Percentiles rank a stretch among this genome's conserved stretches.
Conservation (phyloP, 1,140 invertebrate genomes). For the Lineus longissimus region DNA sequence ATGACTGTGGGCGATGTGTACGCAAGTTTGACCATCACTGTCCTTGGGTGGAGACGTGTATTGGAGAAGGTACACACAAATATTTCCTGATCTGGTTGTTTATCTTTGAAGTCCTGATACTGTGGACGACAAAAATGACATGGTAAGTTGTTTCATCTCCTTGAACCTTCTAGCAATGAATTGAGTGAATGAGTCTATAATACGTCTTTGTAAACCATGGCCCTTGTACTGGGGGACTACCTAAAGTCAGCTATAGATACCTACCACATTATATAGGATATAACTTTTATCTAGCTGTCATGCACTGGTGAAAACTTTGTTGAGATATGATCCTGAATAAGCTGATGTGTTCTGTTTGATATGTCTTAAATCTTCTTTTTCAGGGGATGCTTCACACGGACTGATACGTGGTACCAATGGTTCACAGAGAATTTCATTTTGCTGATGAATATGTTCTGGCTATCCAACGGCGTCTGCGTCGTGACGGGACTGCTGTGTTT, state of each 20-base stretch:
- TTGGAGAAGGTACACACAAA: constrained; percentile 52
- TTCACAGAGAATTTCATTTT: constrained; percentile 36
- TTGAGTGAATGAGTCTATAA: not conserved
- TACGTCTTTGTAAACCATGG: not conserved
- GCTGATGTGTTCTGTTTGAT: too few relatives aligned
- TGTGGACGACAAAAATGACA: constrained; percentile 42
- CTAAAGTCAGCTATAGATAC: not conserved
- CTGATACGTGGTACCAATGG: constrained; percentile 37
- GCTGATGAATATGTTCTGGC: constrained; percentile 37
- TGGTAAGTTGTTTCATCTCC: constrained; percentile 38
- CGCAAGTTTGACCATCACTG: constrained; percentile 54
- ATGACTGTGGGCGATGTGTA: constrained; percentile 51
- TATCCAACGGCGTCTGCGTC: constrained; percentile 34
- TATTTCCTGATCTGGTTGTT: constrained; percentile 50
- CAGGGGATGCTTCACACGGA: constrained; percentile 33
- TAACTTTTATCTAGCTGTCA: not conserved
- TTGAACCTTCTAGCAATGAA: not conserved
- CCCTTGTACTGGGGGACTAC: not conserved
- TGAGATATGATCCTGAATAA: not conserved
- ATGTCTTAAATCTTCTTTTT: constrained; percentile 11
- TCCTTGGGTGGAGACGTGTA: constrained; percentile 53
- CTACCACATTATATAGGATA: not conserved
- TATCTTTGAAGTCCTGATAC: constrained; percentile 32
- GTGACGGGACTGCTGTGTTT: constrained; percentile 39
- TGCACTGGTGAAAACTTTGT: too few relatives aligned